phyloP scores from a whole-genome alignment of 2,888 invertebrate species.

The Leptinotarsa juncta region DNA sequence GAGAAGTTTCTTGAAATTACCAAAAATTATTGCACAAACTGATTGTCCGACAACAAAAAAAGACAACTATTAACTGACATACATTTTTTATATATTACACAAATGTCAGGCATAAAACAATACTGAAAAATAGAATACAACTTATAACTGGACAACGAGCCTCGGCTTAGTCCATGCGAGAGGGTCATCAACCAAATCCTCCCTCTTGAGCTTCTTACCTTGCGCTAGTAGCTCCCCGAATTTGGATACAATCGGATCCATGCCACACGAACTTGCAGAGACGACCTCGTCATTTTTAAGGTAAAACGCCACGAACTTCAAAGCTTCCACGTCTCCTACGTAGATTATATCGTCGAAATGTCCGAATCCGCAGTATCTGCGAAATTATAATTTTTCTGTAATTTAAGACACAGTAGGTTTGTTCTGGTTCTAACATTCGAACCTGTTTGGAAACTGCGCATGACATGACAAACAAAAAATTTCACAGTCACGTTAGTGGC shows the following conservation, averaged over 20 bases:
- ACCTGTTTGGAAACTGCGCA: too few relatives aligned
- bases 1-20: too few relatives aligned
- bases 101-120: background rate
- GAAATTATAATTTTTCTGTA: background rate
- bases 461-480: too few relatives aligned
- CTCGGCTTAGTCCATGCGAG: constrained; percentile 71
- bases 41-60: too few relatives aligned
- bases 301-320: constrained; percentile 85
- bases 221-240: constrained; percentile 82
- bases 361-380: constrained; percentile 82
- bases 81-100: background rate
- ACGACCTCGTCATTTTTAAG: constrained; percentile 80
- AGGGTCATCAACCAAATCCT: constrained; percentile 74
- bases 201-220: constrained; percentile 74
- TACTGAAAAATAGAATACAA: background rate
- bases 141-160: background rate
- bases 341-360: constrained; percentile 77
- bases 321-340: constrained; percentile 80
- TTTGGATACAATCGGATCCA: constrained; percentile 90
- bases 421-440: too few relatives aligned
- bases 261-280: constrained; percentile 82
- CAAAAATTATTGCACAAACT: too few relatives aligned
- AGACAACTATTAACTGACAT: background rate
- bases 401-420: too few relatives aligned
- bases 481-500: too few relatives aligned